phyloP scores from a whole-genome alignment of 2,797 vertebrate genomes.

The Fundulus diaphanus region DNA sequence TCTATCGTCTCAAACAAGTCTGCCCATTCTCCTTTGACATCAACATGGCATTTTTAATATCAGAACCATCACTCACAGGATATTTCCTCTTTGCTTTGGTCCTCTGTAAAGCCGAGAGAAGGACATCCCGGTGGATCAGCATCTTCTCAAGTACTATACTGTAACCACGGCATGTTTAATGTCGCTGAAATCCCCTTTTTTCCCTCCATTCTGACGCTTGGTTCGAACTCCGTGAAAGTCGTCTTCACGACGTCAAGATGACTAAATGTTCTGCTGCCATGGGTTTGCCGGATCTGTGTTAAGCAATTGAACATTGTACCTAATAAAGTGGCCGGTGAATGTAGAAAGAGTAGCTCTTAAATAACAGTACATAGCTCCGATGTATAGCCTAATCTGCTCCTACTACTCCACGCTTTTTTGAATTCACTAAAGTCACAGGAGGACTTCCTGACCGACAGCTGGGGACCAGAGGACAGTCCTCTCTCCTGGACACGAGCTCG shows the following conservation, averaged over 20 bases:
- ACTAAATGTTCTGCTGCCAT: neutral
- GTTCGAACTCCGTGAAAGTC: neutral
- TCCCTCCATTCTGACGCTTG: no score
- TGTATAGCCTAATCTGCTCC: no score
- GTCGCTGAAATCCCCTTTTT: neutral
- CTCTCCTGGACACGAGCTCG: neutral
- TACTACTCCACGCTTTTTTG: neutral
- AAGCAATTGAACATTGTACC: neutral
- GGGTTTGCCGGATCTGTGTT: neutral
- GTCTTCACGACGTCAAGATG: neutral
- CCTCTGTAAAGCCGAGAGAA: neutral
- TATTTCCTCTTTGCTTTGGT: neutral
- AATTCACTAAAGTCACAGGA: neutral
- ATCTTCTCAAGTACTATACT: neutral
- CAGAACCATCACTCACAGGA: neutral
- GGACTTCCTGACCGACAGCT: neutral
- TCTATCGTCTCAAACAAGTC: neutral
- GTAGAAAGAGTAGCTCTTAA: neutral
- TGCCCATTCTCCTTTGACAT: neutral
- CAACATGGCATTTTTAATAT: neutral
- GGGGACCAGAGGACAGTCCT: neutral
- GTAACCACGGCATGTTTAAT: neutral
- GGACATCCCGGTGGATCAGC: neutral
- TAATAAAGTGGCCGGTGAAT: neutral
- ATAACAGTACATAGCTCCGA: neutral